phyloP scores from a whole-genome alignment of 2,888 invertebrate species.

The Drepanosiphum platanoidis region DNA sequence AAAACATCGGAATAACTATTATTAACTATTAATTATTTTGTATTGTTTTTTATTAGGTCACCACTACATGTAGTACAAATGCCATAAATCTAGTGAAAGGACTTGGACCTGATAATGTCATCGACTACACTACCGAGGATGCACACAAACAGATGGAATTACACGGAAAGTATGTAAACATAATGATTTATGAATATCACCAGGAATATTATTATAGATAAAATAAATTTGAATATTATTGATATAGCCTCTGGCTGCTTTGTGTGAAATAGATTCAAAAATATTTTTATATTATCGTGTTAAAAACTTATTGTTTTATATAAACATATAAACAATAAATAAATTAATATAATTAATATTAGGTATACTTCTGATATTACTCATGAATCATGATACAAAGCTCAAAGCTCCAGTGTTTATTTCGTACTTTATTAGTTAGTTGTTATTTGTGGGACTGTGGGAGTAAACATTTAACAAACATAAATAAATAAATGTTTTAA shows the following conservation, averaged over 20 bases:
- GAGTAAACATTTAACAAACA: too few relatives aligned
- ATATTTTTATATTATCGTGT: too few relatives aligned
- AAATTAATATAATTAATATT: too few relatives aligned
- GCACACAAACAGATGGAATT: slow-evolving; percentile 51
- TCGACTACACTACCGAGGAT: slow-evolving; percentile 75
- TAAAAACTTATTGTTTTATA: too few relatives aligned
- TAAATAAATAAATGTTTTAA: too few relatives aligned
- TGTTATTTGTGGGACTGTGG: not conserved
- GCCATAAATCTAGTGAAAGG: slow-evolving; percentile 74
- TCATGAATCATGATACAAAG: not conserved
- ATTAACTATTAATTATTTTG: slow-evolving; percentile 4
- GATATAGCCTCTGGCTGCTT: not conserved
- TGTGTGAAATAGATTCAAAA: not conserved
- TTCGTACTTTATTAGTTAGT: not conserved
- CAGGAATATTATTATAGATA: too few relatives aligned
- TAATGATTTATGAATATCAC: not conserved
- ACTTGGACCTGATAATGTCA: slow-evolving; percentile 77
- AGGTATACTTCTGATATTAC: too few relatives aligned
- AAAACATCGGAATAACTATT: not conserved
- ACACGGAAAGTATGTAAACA: slow-evolving; percentile 58
- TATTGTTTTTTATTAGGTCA: slow-evolving; percentile 68
- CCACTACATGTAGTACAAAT: slow-evolving; percentile 79
- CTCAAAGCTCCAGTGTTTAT: not conserved
- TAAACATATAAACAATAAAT: too few relatives aligned
- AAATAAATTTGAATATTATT: not conserved